phyloP scores from a whole-genome alignment of 2,888 invertebrate genomes.

The Drosophila paranaensis region DNA sequence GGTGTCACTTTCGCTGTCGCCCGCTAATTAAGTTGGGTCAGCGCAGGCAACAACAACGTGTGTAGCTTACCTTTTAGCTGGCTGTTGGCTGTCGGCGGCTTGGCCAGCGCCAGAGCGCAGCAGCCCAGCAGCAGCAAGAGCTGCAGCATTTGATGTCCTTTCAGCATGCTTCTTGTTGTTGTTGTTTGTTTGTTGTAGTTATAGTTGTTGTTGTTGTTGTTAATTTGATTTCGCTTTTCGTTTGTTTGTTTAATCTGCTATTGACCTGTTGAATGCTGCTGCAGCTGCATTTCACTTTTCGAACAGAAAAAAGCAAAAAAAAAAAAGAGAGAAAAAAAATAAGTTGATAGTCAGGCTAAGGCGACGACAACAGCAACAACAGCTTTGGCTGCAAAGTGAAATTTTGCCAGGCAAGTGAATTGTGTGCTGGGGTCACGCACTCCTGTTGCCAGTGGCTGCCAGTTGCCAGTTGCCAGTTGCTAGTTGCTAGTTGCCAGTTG shows the following conservation, averaged over 20 bases:
- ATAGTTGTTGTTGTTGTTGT: not conserved
- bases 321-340: conserved; percentile 13
- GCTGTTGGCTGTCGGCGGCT: conserved; percentile 42
- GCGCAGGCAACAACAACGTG: not conserved
- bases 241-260: conserved; percentile 28
- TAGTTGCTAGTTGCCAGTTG: conserved; percentile 5
- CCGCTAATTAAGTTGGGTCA: conserved; percentile 28
- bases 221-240: conserved; percentile 34
- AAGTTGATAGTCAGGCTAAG: conserved; percentile 44
- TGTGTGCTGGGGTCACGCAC: conserved; percentile 75
- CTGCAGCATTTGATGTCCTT: conserved; percentile 27
- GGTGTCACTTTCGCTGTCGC: conserved; percentile 44
- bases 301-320: conserved; percentile 9
- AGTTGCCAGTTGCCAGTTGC: conserved; percentile 24
- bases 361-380: conserved; percentile 7
- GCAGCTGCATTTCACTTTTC: conserved; percentile 64
- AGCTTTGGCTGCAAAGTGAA: conserved; percentile 60
- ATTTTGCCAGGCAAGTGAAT: conserved; percentile 63
- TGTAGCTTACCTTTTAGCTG: conserved; percentile 61
- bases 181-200: not conserved
- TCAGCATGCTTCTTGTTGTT: conserved; percentile 16
- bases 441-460: conserved; percentile 51
- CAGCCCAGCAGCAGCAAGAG: conserved; percentile 31
- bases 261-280: conserved; percentile 42
- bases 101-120: conserved; percentile 31